A percentile compares a stretch with the other conserved stretches of the same genome.
phyloP scores from a whole-genome alignment of 2,113 vertebrate genomes.

The Scartelaos histophorus region DNA sequence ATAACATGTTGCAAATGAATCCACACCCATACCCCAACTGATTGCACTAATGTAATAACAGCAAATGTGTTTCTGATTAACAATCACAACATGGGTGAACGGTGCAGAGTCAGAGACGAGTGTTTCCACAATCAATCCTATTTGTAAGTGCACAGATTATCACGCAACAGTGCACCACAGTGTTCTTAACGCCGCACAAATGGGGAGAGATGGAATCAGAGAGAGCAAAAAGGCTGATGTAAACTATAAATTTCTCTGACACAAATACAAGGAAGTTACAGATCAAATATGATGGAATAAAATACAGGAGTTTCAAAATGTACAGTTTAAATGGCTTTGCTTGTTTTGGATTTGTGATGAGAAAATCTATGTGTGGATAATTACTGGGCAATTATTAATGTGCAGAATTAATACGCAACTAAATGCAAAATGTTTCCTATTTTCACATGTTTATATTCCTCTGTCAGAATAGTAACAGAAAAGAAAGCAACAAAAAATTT shows the following conservation, averaged over 20 bases:
- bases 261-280: neutral
- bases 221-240: neutral
- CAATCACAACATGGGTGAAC: neutral
- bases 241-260: neutral
- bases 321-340: neutral
- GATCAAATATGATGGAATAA: neutral
- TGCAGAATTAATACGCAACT: too few species aligned
- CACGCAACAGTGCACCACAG: neutral
- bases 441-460: too few species aligned
- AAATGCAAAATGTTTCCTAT: too few species aligned
- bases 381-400: too few species aligned
- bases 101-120: neutral
- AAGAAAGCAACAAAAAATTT: too few species aligned
- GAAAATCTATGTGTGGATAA: too few species aligned
- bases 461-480: too few species aligned
- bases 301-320: neutral
- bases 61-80: slow-evolving; percentile 8
- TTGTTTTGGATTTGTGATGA: too few species aligned
- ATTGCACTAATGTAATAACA: neutral
- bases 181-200: neutral
- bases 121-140: slow-evolving; percentile 4
- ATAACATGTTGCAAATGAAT: neutral
- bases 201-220: neutral
- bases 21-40: neutral
- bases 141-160: neutral